Base-by-base conservation (phyloP, 1,140 invertebrate genomes). In the Gryllus bimaculatus region DNA sequence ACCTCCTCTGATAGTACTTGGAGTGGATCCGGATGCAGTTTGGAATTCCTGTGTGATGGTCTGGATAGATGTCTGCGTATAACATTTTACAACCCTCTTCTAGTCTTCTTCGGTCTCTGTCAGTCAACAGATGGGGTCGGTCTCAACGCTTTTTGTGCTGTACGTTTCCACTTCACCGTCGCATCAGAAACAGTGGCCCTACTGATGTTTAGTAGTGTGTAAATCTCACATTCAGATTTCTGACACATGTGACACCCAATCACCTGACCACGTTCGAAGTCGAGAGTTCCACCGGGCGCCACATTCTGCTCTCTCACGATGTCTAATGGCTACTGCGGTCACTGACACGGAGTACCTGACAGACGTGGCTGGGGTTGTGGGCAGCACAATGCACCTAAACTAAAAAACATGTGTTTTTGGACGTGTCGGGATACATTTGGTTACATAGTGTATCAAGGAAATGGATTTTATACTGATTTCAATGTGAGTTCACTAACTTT, bases 21-120 rank as follows among this genome's bases (percentile, higher is more conserved):
- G 75, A 76, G 75, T 76, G 21, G 75, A 76, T 20, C 75, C 75
- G 3, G 7, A 76, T 76, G 75, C 13, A 47, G 75, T 3, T 47
- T 76, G 75, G 75, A 76, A 76, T 76, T 76, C 75, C 75, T 76
- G n/a, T 76, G 75, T 5, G 75, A 4, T 76, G 75, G 75, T 76
- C 13, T 15, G 12, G 13, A 76, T 76, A 21, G n/a, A 76, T 76
- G 39, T 18, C 21, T 76, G 75, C 13, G 2, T 13, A 76, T 76
- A 18, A 76, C 39, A 3, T 7, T 76, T 13, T 76, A 20, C 39
- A 7, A 76, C 75, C 3, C 1, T 76, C 75, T 76, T 20, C 39
- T 5, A 76, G 3, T 18, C 3, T n/a, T 76, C 39, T 1, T 2
- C 39, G 21, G 39, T 76, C 75, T 76, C 7, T 76, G 39, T 15